A percentile compares a stretch with the other conserved stretches of the same genome.
Conservation (phyloP, 2,888 invertebrate genomes). For the Morpho helenor region DNA sequence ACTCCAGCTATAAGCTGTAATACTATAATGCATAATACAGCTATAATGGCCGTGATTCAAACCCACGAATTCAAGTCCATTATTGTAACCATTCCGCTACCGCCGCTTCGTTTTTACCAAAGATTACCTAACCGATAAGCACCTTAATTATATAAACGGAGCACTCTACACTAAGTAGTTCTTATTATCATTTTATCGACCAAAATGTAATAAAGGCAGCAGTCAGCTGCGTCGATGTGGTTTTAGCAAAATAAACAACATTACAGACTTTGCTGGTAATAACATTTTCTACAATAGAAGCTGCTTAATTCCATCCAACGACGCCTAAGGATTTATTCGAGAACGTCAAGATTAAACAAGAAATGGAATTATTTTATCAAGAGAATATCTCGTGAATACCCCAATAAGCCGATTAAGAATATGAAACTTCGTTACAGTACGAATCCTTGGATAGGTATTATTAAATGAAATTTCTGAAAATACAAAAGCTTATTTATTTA, state of each 20-base stretch:
- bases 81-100: too few relatives aligned
- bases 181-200: slow-evolving; percentile 1
- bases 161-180: background rate
- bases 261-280: slow-evolving; percentile 19
- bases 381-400: slow-evolving; percentile 18
- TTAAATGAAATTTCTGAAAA: background rate
- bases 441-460: background rate
- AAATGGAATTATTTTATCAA: slow-evolving; percentile 25
- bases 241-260: slow-evolving; percentile 16
- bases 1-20: too few relatives aligned
- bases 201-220: slow-evolving; percentile 7
- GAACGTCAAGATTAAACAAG: slow-evolving; percentile 27
- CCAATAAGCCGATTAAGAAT: slow-evolving; percentile 10
- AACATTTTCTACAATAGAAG: slow-evolving; percentile 25
- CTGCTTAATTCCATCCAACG: slow-evolving; percentile 26
- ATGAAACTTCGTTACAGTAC: slow-evolving; percentile 7
- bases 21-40: too few relatives aligned
- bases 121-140: too few relatives aligned
- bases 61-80: too few relatives aligned
- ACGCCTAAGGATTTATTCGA: slow-evolving; percentile 27
- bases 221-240: slow-evolving; percentile 11
- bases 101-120: too few relatives aligned
- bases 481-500: background rate
- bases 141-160: background rate
- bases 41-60: too few relatives aligned